Conservation (phyloP, 2,113 vertebrate species). For the Ammospiza caudacuta region DNA sequence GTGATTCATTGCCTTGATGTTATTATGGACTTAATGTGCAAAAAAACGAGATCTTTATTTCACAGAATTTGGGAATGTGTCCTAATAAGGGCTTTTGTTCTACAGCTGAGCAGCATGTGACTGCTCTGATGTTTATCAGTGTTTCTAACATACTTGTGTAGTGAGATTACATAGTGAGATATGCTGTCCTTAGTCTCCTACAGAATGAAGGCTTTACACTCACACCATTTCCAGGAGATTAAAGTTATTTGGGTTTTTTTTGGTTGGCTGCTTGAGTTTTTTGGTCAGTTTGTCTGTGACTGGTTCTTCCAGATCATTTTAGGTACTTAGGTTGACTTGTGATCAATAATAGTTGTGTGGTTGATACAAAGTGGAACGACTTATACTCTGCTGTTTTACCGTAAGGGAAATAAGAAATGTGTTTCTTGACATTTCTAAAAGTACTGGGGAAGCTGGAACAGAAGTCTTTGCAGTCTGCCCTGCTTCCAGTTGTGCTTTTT, state of each 20-base stretch:
- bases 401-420: neutral
- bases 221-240: neutral
- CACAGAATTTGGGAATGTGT: neutral
- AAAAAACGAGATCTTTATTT: neutral
- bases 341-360: neutral
- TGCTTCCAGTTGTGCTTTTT: neutral
- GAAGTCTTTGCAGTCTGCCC: neutral
- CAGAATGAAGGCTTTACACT: neutral
- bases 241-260: neutral
- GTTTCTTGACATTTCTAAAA: neutral
- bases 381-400: neutral
- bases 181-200: neutral
- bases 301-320: neutral
- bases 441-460: neutral
- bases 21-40: neutral
- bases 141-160: neutral
- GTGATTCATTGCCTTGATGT: neutral
- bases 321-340: neutral
- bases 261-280: neutral
- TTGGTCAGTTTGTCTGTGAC: neutral
- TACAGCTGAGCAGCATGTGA: neutral
- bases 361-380: neutral
- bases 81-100: neutral
- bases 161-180: neutral
- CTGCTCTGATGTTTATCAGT: neutral